phyloP scores from a whole-genome alignment of 2,113 vertebrate genomes.

The Hypomesus transpacificus region DNA sequence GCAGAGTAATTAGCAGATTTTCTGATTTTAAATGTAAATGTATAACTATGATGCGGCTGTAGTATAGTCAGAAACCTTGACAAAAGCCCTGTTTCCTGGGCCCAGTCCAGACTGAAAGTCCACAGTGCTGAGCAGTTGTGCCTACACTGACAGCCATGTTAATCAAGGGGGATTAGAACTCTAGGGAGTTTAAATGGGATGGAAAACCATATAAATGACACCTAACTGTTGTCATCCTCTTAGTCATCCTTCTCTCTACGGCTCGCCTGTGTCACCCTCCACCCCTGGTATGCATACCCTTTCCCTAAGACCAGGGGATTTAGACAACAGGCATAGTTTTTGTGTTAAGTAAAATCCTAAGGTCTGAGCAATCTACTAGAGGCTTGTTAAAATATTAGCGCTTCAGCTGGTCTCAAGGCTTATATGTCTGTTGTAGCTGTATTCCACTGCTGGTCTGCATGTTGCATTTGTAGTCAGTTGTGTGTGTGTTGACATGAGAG shows the following conservation, averaged over 20 bases:
- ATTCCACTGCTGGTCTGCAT: not conserved
- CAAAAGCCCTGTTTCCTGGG: constrained; percentile 1
- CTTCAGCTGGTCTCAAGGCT: too few species aligned
- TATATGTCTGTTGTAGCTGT: too few species aligned
- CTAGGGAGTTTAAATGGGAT: constrained; percentile 34
- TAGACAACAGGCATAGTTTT: too few species aligned
- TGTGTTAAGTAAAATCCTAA: too few species aligned
- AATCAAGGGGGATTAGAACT: constrained; percentile 32
- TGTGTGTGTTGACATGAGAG: not conserved
- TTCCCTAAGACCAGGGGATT: too few species aligned
- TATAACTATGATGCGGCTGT: too few species aligned
- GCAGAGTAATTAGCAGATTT: too few species aligned
- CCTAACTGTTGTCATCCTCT: constrained; percentile 46
- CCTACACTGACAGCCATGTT: constrained; percentile 28
- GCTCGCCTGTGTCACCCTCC: constrained; percentile 42
- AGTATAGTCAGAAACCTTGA: not conserved
- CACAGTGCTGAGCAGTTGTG: not conserved
- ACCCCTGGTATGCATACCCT: too few species aligned
- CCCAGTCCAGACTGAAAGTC: constrained; percentile 5
- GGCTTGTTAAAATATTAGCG: too few species aligned
- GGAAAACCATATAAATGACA: constrained; percentile 33
- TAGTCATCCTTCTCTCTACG: constrained; percentile 49
- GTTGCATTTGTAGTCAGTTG: not conserved
- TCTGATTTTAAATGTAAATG: too few species aligned
- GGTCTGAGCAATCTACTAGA: too few species aligned